A percentile compares a stretch with the other conserved stretches of the same genome.
Conservation (phyloP, 2,888 invertebrate species). For the Dioctria rufipes region DNA sequence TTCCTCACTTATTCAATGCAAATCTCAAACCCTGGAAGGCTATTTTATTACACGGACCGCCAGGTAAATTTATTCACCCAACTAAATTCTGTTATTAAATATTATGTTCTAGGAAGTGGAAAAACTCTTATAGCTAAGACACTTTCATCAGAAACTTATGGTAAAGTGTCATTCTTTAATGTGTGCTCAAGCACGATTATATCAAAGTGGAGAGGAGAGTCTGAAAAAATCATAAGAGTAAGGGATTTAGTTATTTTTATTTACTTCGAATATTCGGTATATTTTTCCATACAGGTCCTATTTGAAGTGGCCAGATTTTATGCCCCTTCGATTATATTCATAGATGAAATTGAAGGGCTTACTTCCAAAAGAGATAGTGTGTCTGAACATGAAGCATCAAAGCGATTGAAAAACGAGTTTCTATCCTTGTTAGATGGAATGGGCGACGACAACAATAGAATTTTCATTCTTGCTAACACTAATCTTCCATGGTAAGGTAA, state of each 20-base stretch:
- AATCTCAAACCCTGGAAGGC: slow-evolving; percentile 88
- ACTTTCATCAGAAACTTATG: slow-evolving; percentile 82
- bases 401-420: slow-evolving; percentile 90
- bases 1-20: slow-evolving; percentile 81
- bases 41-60: slow-evolving; percentile 76
- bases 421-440: slow-evolving; percentile 90
- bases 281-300: slow-evolving; percentile 74
- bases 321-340: slow-evolving; percentile 91
- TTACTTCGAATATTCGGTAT: background rate
- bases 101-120: slow-evolving; percentile 76
- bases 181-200: slow-evolving; percentile 90
- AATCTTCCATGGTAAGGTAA: slow-evolving; percentile 87
- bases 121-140: slow-evolving; percentile 94
- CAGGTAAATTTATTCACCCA: slow-evolving; percentile 64
- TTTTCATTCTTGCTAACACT: slow-evolving; percentile 86
- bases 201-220: slow-evolving; percentile 98
- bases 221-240: slow-evolving; percentile 92
- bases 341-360: slow-evolving; percentile 93
- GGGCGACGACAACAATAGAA: slow-evolving; percentile 75
- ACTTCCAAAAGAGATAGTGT: slow-evolving; percentile 77
- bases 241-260: background rate
- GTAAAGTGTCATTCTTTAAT: slow-evolving; percentile 88
- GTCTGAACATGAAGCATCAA: slow-evolving; percentile 88
- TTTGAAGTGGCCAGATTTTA: slow-evolving; percentile 90
- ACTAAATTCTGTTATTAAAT: background rate